phyloP scores from a whole-genome alignment of 2,888 invertebrate species.

The Copidosoma aretas region DNA sequence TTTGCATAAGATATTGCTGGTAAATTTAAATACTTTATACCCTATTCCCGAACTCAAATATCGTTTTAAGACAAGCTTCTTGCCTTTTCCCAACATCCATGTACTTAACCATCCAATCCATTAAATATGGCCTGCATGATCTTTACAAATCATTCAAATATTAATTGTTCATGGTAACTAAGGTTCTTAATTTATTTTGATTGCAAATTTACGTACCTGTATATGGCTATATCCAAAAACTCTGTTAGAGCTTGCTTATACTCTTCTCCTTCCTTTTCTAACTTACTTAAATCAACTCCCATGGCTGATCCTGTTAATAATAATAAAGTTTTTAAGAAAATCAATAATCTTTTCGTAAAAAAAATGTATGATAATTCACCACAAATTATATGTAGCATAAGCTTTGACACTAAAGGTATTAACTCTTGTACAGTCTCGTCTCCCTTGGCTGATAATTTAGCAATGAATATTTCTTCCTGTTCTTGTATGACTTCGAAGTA shows the following conservation, averaged over 20 bases:
- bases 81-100: background rate
- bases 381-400: conserved; percentile 34
- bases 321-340: background rate
- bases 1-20: no score
- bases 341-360: background rate
- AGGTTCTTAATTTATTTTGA: background rate
- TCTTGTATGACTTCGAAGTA: conserved; percentile 25
- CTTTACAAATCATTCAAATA: background rate
- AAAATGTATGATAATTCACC: conserved; percentile 13
- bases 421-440: conserved; percentile 29
- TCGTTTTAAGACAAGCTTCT: background rate
- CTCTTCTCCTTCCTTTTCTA: background rate
- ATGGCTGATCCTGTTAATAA: background rate
- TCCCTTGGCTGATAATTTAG: conserved; percentile 21
- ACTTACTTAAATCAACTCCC: background rate
- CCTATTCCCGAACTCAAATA: background rate
- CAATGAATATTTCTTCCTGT: conserved; percentile 25
- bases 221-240: background rate
- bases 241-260: background rate
- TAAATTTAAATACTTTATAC: no score
- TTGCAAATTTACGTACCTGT: background rate
- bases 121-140: background rate
- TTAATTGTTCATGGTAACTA: background rate
- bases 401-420: conserved; percentile 26
- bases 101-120: conserved; percentile 1